Base-by-base conservation (phyloP, 1,140 invertebrate species). In the Zophobas atratus region DNA sequence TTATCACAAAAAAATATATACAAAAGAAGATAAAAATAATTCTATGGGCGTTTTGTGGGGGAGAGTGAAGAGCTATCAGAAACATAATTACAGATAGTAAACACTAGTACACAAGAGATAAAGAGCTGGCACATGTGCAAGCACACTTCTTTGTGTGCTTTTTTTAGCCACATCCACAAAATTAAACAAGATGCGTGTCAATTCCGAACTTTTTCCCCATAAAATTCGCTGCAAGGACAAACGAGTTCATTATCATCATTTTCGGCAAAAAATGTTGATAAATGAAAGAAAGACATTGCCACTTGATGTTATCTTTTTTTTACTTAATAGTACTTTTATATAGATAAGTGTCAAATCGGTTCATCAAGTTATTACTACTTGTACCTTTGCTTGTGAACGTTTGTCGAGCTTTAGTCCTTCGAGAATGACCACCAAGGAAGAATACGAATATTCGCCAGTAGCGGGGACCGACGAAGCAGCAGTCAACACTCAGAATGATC, bases 401-500 rank as follows among this genome's bases (percentile, higher is more conserved):
- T 60, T 5, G 6, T 6, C 5, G 2, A 38, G 36, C 6, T 39
- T 39, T 34, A 33, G 55, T 57, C 34, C 33, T 6, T 53, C 20
- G 20, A 72, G 35, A 57, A 57, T 57, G 72, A 48, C 51, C 20
- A 60, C 72, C 1, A 75, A 75, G 34, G 53, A 75, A 36, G 72
- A 75, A 43, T 75, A 75, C 36, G 46, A 49, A 36, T 78, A 78
- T 35, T 43, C 8, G 48, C 71, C 51, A 71, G 77, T 78, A 71
- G 77, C 77, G 57, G 77, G 70, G 70, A 48, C 48, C 3, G 76
- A 73, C 51, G 57, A 56, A 57, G 32, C 67, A 1, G 32, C n/a
- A 70, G 41, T 70, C 53, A 36, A 63, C 46, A 55, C 33, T 39
- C n/a, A 49, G 55, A 76, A 76, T 51, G 70, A 57, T 32, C 39